Base-by-base conservation (phyloP, 37 sponge, comb jelly and placozoan species). In the Haliclona indistincta region DNA sequence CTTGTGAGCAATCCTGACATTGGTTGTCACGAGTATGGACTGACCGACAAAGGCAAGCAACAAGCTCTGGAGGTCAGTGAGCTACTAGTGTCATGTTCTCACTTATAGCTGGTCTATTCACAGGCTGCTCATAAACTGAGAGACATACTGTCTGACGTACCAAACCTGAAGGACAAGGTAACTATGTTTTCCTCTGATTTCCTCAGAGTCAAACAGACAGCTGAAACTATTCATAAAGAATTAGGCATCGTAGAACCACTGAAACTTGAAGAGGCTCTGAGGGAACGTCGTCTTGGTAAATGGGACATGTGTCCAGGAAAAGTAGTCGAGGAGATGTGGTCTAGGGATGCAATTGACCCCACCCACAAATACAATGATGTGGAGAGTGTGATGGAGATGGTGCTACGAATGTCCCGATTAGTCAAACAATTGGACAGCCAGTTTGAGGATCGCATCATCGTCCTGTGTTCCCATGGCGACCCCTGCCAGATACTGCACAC, bases 41-140 rank as follows among this genome's bases (percentile, higher is more conserved):
- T 87, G 35, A 81, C 82, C 0, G 88, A 80, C 3, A 45, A 56
- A 34, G 88, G 88, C 17, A 81, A 42, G 37, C 30, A 62, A 43
- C 82, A 87, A 60, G 82, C 88, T 13, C 56, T 34, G 49, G 43
- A 30, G 42, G 76, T 66, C 13, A 25, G 6, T 6, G 13, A 47
- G 8, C 13, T 17, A 8, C 13, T 47, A 47, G 8, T 17, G 13
- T 47, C 49, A 17, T 17, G 13, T 13, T 17, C 49, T 47, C 13
- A 47, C 49, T 47, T 47, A 47, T 47, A 47, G 13, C 10, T 47
- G 51, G 10, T 58, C 6, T 66, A 10, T 37, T 32, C n/a, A 7
- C 54, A 71, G 72, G 81, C 81, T 38, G 54, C 72, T 63, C 52
- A 45, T 6, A 56, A 58, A 37, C 61, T 81, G 23, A 39, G 53